Percentiles rank a stretch among this genome's conserved stretches.
Conservation (phyloP, 2,113 vertebrate genomes). For the Struthidea cinerea region DNA sequence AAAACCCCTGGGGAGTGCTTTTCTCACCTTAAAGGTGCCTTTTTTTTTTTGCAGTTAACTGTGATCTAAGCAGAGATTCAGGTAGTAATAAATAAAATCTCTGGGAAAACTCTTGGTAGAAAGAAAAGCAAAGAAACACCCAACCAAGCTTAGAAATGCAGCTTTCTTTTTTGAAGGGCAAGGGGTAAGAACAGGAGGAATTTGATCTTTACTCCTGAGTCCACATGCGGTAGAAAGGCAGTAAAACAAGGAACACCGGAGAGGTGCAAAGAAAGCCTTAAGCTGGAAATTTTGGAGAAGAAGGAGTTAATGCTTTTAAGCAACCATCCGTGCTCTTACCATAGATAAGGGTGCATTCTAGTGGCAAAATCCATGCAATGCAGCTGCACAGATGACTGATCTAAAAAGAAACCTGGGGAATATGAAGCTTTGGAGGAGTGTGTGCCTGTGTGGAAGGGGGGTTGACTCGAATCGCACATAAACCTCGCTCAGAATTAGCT, state of each 20-base stretch:
- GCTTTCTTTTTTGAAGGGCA: neutral
- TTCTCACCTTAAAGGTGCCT: neutral
- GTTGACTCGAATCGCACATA: neutral
- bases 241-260: neutral
- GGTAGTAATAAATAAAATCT: neutral
- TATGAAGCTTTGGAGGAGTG: conserved; percentile 28
- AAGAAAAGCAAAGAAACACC: neutral
- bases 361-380: conserved; percentile 77
- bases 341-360: conserved; percentile 82
- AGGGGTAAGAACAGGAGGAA: neutral
- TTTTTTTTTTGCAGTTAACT: neutral
- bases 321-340: conserved; percentile 62
- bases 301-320: conserved; percentile 66
- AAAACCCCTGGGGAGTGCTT: neutral
- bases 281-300: neutral
- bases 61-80: neutral
- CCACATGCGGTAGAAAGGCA: neutral
- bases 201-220: neutral
- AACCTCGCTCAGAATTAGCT: neutral
- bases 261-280: neutral
- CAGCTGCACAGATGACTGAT: conserved; percentile 62
- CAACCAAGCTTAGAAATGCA: neutral
- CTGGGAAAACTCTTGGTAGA: neutral
- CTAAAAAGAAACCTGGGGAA: conserved; percentile 26
- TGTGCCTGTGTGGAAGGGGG: neutral